phyloP scores from a whole-genome alignment of 2,113 vertebrate genomes.

The Emberiza fucata region DNA sequence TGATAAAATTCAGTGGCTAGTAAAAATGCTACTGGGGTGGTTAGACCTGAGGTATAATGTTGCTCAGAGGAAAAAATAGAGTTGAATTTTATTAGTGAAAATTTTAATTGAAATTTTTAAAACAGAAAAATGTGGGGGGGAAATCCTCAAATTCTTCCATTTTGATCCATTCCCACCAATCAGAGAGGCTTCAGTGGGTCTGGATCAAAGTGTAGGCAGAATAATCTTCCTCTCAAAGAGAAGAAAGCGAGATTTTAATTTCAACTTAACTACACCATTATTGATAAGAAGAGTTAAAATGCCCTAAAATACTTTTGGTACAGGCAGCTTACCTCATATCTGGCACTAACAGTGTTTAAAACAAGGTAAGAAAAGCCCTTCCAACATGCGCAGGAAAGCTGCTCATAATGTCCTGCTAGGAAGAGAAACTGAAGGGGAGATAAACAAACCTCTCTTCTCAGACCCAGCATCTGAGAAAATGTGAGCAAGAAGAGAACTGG shows the following conservation, averaged over 20 bases:
- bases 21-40: not conserved
- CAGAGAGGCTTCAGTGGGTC: not conserved
- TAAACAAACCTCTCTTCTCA: not conserved
- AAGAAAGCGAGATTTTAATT: not conserved
- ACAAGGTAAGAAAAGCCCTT: not conserved
- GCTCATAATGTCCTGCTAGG: not conserved
- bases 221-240: not conserved
- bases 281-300: not conserved
- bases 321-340: not conserved
- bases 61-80: not conserved
- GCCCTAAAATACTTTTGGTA: not conserved
- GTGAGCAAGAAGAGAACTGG: not conserved
- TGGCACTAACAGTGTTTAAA: not conserved
- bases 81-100: not conserved
- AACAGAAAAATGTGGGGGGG: fast-evolving
- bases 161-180: not conserved
- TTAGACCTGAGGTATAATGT: not conserved
- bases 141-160: not conserved
- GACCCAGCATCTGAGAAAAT: not conserved
- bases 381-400: not conserved
- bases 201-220: not conserved
- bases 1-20: not conserved
- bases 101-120: not conserved
- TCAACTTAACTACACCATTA: not conserved
- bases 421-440: not conserved